phyloP scores from a whole-genome alignment of 2,797 vertebrate species.

The Megaceryle alcyon region DNA sequence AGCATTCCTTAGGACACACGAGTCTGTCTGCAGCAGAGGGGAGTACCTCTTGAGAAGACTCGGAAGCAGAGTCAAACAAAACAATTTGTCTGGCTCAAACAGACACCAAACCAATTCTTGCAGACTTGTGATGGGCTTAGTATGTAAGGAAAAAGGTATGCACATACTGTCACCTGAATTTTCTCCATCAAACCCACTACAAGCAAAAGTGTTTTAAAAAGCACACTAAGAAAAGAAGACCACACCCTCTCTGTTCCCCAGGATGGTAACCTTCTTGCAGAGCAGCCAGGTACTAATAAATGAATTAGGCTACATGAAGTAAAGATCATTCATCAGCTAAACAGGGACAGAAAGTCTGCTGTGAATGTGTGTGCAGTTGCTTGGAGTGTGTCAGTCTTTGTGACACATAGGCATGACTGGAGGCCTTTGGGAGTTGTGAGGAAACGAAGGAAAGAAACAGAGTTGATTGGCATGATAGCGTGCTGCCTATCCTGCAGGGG shows the following conservation, averaged over 20 bases:
- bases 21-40: background rate
- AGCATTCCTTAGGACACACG: background rate
- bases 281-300: background rate
- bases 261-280: background rate
- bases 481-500: background rate
- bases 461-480: accelerated
- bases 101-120: background rate
- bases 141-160: background rate
- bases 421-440: background rate
- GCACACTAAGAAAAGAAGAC: background rate
- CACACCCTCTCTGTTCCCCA: background rate
- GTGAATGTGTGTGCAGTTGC: background rate
- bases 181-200: background rate
- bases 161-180: background rate
- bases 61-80: background rate
- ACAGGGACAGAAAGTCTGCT: background rate
- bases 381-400: background rate
- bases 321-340: background rate
- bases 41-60: background rate
- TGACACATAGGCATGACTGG: background rate
- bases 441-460: background rate
- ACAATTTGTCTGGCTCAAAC: background rate
- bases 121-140: background rate
- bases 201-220: background rate
- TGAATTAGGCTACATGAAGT: background rate